A percentile compares a stretch with the other conserved stretches of the same genome.
These are phyloP conservation scores for Malurus cyaneus DNA, from an alignment of 2,113 vertebrate genomes.

Conservation along the genomic window DNA sequence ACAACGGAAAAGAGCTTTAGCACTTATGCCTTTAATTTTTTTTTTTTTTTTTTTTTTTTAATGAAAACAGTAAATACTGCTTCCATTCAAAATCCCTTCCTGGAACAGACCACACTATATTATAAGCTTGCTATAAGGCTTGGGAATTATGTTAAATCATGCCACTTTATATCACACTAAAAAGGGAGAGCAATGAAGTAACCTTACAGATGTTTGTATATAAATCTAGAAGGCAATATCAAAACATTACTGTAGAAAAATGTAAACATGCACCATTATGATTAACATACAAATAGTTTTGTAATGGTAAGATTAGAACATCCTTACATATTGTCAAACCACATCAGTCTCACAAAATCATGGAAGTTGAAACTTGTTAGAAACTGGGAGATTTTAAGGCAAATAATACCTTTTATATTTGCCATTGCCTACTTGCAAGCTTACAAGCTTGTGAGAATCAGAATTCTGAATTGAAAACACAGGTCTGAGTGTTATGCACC, in stretches of 20 bases:
- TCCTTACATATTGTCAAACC: not conserved
- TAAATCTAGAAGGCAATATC: not conserved
- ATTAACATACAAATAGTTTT: not conserved
- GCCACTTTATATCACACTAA: not conserved
- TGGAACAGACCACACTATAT: not conserved
- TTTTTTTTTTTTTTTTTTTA: not conserved
- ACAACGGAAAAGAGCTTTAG: not conserved
- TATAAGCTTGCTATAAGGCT: not conserved
- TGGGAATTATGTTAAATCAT: not conserved
- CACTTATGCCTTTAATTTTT: not conserved
- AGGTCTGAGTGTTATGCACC: not conserved
- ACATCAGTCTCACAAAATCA: not conserved
- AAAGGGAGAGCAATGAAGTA: not conserved
- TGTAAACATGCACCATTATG: not conserved
- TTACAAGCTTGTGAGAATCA: not conserved
- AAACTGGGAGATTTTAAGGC: not conserved
- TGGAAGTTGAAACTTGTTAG: not conserved
- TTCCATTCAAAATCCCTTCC: not conserved
- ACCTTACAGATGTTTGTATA: not conserved
- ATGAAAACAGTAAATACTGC: not conserved
- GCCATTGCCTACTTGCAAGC: not conserved
- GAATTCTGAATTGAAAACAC: not conserved
- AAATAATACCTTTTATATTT: not conserved
- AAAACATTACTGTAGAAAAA: not conserved
- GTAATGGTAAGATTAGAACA: not conserved